phyloP scores from a whole-genome alignment of 2,888 invertebrate genomes.

The Melieria crassipennis region DNA sequence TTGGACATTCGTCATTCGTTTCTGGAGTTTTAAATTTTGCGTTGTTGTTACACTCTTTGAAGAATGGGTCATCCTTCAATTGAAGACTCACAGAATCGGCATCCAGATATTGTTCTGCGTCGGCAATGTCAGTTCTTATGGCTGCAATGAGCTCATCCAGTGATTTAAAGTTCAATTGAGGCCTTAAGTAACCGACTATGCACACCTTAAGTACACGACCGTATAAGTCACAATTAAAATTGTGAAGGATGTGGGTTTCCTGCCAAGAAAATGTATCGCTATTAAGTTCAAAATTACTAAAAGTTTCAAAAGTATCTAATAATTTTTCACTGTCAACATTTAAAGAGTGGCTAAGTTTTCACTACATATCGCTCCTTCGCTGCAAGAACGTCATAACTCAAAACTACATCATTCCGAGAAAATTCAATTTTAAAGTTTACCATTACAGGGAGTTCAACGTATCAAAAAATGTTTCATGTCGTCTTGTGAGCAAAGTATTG shows the following conservation, averaged over 20 bases:
- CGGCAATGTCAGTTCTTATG: slow-evolving; percentile 81
- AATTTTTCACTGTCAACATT: too few relatives aligned
- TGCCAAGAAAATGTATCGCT: slow-evolving; percentile 62
- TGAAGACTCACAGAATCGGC: slow-evolving; percentile 65
- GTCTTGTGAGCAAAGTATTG: too few relatives aligned
- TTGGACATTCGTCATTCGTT: too few relatives aligned
- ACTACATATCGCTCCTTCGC: too few relatives aligned
- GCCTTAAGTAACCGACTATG: slow-evolving; percentile 84
- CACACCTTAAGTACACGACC: slow-evolving; percentile 81
- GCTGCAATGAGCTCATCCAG: slow-evolving; percentile 79
- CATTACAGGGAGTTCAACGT: too few relatives aligned
- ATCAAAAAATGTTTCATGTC: too few relatives aligned
- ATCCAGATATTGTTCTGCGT: slow-evolving; percentile 74
- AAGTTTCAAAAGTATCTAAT: too few relatives aligned
- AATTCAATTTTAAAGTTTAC: too few relatives aligned
- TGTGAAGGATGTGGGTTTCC: slow-evolving; percentile 93
- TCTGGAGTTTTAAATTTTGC: not conserved
- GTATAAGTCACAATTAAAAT: slow-evolving; percentile 87
- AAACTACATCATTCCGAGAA: too few relatives aligned
- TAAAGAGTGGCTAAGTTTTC: too few relatives aligned
- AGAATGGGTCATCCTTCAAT: slow-evolving; percentile 70
- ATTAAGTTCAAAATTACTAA: too few relatives aligned
- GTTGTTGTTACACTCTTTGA: slow-evolving; percentile 51
- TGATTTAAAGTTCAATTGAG: slow-evolving; percentile 83
- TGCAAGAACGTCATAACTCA: too few relatives aligned